These are phyloP conservation scores for Allobates femoralis DNA, from an alignment of 2,797 vertebrate species.

Conservation along the genomic window DNA sequence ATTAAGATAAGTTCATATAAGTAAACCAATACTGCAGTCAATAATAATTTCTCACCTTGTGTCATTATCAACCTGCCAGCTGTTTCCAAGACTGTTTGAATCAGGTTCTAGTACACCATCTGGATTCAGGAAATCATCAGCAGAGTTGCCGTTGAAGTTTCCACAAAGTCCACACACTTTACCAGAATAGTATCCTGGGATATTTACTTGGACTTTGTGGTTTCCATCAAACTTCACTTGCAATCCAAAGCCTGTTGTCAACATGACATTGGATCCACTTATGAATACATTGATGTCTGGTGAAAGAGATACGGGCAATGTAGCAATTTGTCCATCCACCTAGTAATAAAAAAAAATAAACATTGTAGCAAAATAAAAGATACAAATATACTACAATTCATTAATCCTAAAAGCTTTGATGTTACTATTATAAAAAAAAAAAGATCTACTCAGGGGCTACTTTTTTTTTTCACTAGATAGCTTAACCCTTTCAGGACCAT, in stretches of 20 bases:
- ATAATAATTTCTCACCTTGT: slow-evolving; percentile 64
- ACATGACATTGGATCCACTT: slow-evolving; percentile 67
- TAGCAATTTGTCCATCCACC: slow-evolving; percentile 67
- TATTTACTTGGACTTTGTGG: slow-evolving; percentile 69
- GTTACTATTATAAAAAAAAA: no score
- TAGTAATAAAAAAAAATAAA: slow-evolving; percentile 11
- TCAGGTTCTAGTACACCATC: slow-evolving; percentile 69
- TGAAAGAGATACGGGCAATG: slow-evolving; percentile 61
- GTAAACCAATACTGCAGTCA: neutral
- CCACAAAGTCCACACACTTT: slow-evolving; percentile 73
- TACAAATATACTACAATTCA: no score
- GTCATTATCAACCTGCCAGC: slow-evolving; percentile 71
- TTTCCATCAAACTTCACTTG: slow-evolving; percentile 70
- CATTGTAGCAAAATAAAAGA: neutral
- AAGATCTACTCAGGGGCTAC: no score
- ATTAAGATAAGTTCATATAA: neutral
- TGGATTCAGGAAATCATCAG: slow-evolving; percentile 71
- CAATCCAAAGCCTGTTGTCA: slow-evolving; percentile 66
- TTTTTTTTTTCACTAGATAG: no score
- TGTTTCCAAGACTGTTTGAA: slow-evolving; percentile 71
- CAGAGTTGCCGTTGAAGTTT: slow-evolving; percentile 68
- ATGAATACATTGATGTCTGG: slow-evolving; percentile 60
- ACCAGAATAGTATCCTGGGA: slow-evolving; percentile 65
- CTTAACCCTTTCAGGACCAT: no score
- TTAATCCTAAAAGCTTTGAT: no score